These are phyloP conservation scores for Chymomyza fuscimana DNA, from an alignment of 2,888 invertebrate genomes.

Conservation along the genomic window DNA sequence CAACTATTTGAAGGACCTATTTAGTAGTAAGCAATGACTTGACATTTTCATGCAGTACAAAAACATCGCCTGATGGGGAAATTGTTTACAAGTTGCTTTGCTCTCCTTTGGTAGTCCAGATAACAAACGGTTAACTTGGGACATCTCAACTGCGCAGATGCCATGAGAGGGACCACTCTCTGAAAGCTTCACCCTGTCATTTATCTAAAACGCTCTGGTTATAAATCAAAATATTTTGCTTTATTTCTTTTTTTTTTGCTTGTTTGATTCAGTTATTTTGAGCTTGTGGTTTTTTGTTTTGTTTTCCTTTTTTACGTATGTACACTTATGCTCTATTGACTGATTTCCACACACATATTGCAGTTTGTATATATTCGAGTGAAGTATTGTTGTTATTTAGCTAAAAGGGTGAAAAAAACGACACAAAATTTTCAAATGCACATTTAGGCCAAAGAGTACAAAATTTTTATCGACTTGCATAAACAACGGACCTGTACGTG, in stretches of 20 bases:
- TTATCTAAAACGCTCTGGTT: constrained; percentile 19
- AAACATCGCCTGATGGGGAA: constrained; percentile 3
- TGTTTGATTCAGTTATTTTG: constrained; percentile 23
- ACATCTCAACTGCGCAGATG: constrained; percentile 41
- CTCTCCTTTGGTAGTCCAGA: constrained; percentile 22
- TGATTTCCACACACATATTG: constrained; percentile 47
- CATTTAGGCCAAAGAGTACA: constrained; percentile 58
- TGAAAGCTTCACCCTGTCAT: constrained; percentile 2
- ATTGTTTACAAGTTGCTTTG: not conserved
- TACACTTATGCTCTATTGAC: constrained; percentile 40
- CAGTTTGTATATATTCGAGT: constrained; percentile 53
- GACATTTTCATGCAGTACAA: not conserved
- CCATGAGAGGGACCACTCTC: constrained; percentile 20
- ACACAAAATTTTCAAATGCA: constrained; percentile 7
- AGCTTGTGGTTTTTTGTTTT: not conserved
- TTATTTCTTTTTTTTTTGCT: constrained; percentile 15
- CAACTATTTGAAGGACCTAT: too few species aligned
- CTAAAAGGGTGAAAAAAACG: constrained; percentile 9
- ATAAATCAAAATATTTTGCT: constrained; percentile 57
- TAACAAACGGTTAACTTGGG: constrained; percentile 55
- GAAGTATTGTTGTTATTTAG: constrained; percentile 64
- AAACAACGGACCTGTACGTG: constrained; percentile 62
- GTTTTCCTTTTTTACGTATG: constrained; percentile 10
- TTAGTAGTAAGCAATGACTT: not conserved
- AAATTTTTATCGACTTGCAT: constrained; percentile 50